Conservation (phyloP, 2,797 vertebrate genomes). For the Falco biarmicus region DNA sequence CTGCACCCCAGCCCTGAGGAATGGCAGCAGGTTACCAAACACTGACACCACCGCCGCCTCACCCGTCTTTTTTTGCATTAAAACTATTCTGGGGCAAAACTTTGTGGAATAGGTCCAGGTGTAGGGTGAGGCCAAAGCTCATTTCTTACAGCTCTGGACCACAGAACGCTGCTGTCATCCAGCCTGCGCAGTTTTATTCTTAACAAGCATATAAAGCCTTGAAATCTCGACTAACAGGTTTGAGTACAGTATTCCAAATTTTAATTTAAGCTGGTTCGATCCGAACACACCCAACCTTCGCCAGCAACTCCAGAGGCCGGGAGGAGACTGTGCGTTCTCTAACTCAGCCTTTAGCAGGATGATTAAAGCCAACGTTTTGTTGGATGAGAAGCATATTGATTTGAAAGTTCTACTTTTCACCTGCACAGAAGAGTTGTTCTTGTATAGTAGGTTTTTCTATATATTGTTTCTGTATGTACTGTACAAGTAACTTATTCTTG, state of each 20-base stretch:
- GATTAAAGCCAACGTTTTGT: slow-evolving; percentile 20
- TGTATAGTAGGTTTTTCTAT: slow-evolving; percentile 68
- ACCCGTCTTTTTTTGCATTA: neutral
- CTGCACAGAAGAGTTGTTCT: slow-evolving; percentile 52
- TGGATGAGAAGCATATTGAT: slow-evolving; percentile 17
- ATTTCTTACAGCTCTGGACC: neutral
- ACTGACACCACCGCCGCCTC: neutral
- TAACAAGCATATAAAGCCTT: slow-evolving; percentile 12
- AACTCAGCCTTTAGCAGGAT: slow-evolving; percentile 15
- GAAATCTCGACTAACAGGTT: slow-evolving; percentile 11
- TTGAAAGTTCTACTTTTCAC: slow-evolving; percentile 17
- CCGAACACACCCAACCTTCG: neutral
- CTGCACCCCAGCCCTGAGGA: neutral
- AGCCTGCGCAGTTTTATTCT: neutral
- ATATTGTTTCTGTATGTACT: slow-evolving; percentile 80
- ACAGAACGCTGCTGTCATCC: slow-evolving; percentile 33
- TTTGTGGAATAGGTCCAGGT: neutral
- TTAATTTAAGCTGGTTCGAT: neutral
- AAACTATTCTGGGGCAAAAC: neutral
- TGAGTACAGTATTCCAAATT: neutral
- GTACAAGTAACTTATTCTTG: slow-evolving; percentile 84
- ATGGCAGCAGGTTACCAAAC: neutral
- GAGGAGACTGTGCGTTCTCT: neutral
- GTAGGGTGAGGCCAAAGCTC: neutral
- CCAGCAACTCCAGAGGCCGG: neutral